Evolutionary conservation across 2,888 invertebrate species (phyloP).

Genomic region (Orthosia incerta): DNA sequence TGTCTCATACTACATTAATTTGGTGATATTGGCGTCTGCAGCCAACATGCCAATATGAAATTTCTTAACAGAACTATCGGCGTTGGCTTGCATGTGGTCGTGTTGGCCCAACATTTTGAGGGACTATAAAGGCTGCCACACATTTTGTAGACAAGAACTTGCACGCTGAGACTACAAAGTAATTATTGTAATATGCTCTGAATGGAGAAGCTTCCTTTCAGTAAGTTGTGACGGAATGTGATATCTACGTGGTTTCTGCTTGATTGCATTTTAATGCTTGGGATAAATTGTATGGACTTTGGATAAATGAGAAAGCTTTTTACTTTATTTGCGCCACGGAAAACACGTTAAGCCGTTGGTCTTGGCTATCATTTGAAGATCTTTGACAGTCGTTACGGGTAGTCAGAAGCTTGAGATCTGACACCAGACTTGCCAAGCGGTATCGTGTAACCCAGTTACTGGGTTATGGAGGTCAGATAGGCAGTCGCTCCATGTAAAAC

Average conservation of each 20-base stretch:
- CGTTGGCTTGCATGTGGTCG: constrained; percentile 18
- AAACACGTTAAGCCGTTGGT: too few relatives aligned
- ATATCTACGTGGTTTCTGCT: constrained; percentile 14
- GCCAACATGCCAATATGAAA: constrained; percentile 30
- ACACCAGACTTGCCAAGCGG: too few relatives aligned
- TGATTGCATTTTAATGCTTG: constrained; percentile 19
- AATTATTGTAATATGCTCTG: constrained; percentile 50
- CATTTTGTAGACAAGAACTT: constrained; percentile 47
- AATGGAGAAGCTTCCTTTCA: constrained; percentile 41
- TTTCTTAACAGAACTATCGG: constrained; percentile 25
- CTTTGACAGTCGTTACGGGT: too few relatives aligned
- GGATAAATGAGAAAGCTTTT: too few relatives aligned
- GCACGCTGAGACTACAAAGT: constrained; percentile 40
- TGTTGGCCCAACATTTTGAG: constrained; percentile 47
- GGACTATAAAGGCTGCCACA: constrained; percentile 31
- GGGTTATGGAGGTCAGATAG: too few relatives aligned
- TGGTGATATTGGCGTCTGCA: not conserved
- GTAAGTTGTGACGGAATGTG: constrained; percentile 19
- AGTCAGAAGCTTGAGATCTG: too few relatives aligned
- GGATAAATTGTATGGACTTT: constrained; percentile 16
- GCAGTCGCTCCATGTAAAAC: too few relatives aligned
- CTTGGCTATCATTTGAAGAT: too few relatives aligned
- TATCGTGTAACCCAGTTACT: too few relatives aligned
- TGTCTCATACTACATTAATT: not conserved
- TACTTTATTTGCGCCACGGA: too few relatives aligned